phyloP scores from a whole-genome alignment of 2,797 vertebrate genomes.

The Microctenopoma steveboyesi region DNA sequence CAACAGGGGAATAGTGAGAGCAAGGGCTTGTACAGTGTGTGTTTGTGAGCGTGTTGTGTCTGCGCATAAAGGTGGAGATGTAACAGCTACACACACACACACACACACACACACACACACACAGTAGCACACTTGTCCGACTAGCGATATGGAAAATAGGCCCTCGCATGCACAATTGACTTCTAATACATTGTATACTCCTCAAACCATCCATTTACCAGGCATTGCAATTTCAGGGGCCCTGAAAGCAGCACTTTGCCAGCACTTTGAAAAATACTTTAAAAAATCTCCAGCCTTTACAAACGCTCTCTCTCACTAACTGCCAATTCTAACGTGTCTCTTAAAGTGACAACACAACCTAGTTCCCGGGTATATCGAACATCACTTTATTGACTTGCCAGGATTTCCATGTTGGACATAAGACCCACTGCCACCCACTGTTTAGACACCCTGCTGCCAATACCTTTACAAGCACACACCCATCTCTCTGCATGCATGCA shows the following conservation, averaged over 20 bases:
- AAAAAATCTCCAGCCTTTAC: slow-evolving; percentile 56
- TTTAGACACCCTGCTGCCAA: slow-evolving; percentile 34
- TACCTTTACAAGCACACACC: slow-evolving; percentile 18
- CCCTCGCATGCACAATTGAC: slow-evolving; percentile 80
- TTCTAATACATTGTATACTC: slow-evolving; percentile 79
- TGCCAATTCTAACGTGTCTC: slow-evolving; percentile 64
- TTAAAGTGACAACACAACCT: slow-evolving; percentile 57
- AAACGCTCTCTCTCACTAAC: slow-evolving; percentile 50
- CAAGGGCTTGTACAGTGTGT: slow-evolving; percentile 26
- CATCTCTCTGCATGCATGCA: slow-evolving; percentile 8
- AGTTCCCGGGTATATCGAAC: slow-evolving; percentile 42
- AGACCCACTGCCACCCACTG: slow-evolving; percentile 38
- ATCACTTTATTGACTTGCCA: slow-evolving; percentile 62
- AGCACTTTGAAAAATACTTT: slow-evolving; percentile 71
- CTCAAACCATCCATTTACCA: slow-evolving; percentile 77
- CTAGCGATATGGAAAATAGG: slow-evolving; percentile 76
- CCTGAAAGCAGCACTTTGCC: slow-evolving; percentile 74
- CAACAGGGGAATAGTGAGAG: slow-evolving; percentile 68
- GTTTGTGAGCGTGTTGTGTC: slow-evolving; percentile 18
- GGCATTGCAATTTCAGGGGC: slow-evolving; percentile 73
- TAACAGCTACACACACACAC: slow-evolving; percentile 41
- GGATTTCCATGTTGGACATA: slow-evolving; percentile 56
- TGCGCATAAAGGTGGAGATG: slow-evolving; percentile 22
- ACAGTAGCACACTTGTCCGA: slow-evolving; percentile 59
- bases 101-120: slow-evolving; percentile 25